Evolutionary conservation across 1,140 invertebrate species (phyloP), one percentile per base, ranked within the genome.

Genomic region (Macrobrachium nipponense): DNA sequence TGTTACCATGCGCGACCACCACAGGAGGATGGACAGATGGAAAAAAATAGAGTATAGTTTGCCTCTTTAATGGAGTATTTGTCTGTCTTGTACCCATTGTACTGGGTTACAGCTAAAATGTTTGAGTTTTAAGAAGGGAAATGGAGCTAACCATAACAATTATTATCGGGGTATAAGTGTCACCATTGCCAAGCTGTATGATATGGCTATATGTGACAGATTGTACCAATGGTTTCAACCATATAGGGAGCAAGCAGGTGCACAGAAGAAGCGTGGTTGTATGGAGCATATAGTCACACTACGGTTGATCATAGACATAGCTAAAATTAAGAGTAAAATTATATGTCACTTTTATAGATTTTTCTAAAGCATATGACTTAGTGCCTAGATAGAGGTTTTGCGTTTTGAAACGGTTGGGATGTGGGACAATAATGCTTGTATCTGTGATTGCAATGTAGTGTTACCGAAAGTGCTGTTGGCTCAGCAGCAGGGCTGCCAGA

Each of bases 341-440:
- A 59, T 78, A 43, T 43, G 43, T 75, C 5, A 43, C 11, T 36
- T n/a, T n/a, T n/a, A n/a, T n/a, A n/a, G n/a, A n/a, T 75, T 75
- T 75, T 10, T 70, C 68, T 70, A 70, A 70, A 70, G 68, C 68
- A 43, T 75, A 27, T 75, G 72, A 75, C 27, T 23, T 75, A 75
- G 44, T 75, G 72, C 72, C 72, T 18, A 75, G 72, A n/a, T n/a
- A n/a, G n/a, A n/a, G n/a, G n/a, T n/a, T n/a, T n/a, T n/a, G n/a
- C n/a, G n/a, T n/a, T n/a, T n/a, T n/a, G n/a, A n/a, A n/a, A n/a
- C n/a, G n/a, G n/a, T n/a, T n/a, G n/a, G n/a, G n/a, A n/a, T n/a
- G n/a, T n/a, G n/a, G n/a, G n/a, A n/a, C n/a, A n/a, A n/a, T n/a
- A n/a, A n/a, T n/a, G n/a, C n/a, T n/a, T n/a, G n/a, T n/a, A n/a